phyloP scores from a whole-genome alignment of 2,888 invertebrate genomes.

The Leptopilina drosophilae region DNA sequence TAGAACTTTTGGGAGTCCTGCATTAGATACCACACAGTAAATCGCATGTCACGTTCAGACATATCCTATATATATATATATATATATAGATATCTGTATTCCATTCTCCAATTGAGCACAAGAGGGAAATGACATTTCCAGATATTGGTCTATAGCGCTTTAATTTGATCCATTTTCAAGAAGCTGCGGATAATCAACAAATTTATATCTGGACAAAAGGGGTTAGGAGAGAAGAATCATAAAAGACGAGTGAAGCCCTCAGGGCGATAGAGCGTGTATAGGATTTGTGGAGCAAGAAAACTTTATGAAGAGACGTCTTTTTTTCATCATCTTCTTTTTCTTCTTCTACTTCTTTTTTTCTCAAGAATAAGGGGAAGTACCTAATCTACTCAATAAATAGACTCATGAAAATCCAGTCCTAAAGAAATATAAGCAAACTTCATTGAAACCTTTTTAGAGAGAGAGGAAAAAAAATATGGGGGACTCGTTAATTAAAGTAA shows the following conservation, averaged over 20 bases:
- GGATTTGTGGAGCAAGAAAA: not conserved
- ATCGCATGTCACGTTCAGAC: slow-evolving; percentile 36
- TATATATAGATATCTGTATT: not conserved
- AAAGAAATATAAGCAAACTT: too few species aligned
- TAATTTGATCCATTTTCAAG: slow-evolving; percentile 23
- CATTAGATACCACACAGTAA: slow-evolving; percentile 27
- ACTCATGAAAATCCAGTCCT: not conserved
- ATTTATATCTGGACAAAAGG: slow-evolving; percentile 1
- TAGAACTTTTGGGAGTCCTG: slow-evolving; percentile 29
- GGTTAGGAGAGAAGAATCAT: not conserved
- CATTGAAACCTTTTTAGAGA: too few species aligned
- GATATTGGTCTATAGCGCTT: slow-evolving; percentile 12
- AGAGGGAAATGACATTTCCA: slow-evolving; percentile 34
- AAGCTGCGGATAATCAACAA: slow-evolving; percentile 36
- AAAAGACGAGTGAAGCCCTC: slow-evolving; percentile 13
- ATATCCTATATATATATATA: not conserved
- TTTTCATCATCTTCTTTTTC: too few species aligned
- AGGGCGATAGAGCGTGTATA: slow-evolving; percentile 14
- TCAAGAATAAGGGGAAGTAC: not conserved
- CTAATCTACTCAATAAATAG: slow-evolving; percentile 4
- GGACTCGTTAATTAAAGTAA: not conserved
- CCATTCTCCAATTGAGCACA: slow-evolving; percentile 23
- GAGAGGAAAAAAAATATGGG: too few species aligned
- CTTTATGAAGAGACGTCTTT: slow-evolving; percentile 12
- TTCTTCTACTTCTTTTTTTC: not conserved